Evolutionary conservation across 2,797 vertebrate genomes (phyloP).

Genomic region (Anisognathus igniventris): DNA sequence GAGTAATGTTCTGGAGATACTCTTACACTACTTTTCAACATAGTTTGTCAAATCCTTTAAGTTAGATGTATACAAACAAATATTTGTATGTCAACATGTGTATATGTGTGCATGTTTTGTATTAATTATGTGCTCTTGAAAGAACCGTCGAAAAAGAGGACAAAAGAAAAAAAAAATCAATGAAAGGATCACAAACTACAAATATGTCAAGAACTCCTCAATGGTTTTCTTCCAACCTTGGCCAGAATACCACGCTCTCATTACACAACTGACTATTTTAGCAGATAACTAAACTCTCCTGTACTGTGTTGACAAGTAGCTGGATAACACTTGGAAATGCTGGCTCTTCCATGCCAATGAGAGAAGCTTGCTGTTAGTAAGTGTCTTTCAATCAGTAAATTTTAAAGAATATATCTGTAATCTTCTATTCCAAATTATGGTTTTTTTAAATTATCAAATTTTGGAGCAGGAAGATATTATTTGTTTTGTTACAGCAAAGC

Average conservation of each 20-base stretch:
- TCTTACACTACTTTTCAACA: background rate
- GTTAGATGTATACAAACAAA: background rate
- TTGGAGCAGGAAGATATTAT: background rate
- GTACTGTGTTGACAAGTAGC: background rate
- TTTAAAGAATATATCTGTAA: background rate
- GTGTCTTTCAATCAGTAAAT: background rate
- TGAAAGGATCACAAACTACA: background rate
- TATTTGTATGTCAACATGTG: background rate
- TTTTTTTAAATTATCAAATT: background rate
- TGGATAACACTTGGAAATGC: background rate
- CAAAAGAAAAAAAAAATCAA: background rate
- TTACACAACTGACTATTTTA: background rate
- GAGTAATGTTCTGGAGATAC: background rate
- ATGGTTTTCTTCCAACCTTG: background rate
- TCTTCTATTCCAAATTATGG: background rate
- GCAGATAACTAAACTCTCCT: background rate
- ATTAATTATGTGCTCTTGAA: background rate
- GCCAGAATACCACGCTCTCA: background rate
- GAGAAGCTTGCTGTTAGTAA: background rate
- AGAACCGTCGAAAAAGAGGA: background rate
- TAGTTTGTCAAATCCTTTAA: background rate
- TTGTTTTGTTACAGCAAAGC: background rate
- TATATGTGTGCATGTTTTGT: accelerated
- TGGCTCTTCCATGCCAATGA: background rate
- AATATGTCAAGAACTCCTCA: background rate